Evolutionary conservation across 2,888 invertebrate species (phyloP), one percentile per base, ranked within the genome.

Genomic region (Achlya flavicornis): DNA sequence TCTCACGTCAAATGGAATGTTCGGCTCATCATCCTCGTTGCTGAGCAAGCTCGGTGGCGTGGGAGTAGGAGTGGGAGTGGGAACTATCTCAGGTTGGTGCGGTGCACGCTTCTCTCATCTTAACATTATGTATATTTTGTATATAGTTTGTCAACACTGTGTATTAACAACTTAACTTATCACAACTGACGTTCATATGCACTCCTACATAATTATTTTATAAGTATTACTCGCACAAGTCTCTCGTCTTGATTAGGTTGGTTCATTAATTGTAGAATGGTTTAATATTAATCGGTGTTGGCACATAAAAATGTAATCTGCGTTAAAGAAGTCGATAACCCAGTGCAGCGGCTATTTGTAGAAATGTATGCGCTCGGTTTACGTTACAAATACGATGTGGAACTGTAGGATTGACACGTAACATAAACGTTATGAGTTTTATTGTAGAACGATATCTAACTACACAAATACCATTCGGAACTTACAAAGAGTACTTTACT

Each of bases 21-120:
- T 97, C 86, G 96, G 96, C 70, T 96, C 97, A 16, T 96, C 96
- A 74, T 95, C 98, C 66, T 98, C 93, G 75, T 83, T 94, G 78
- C 87, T 94, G 80, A 94, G 93, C 88, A 94, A 94, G 85, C 87
- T 94, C 67, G 90, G 94, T 77, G 93, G 93, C 77, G 94, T 94
- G 73, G 92, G 93, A 74, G 48, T 53, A 53, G 48, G 48, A 53
- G 48, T 53, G 48, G 48, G 93, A 77, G 94, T 94, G 73, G 92
- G 93, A 74, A 86, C 91, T 72, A 94, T 94, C 86, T 92, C 93
- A 90, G 94, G 94, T 91, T 81, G 81, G 89, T 90, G 83, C 75
- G 70, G 58, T 64, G 38, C 58, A 46, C 61, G 46, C 61, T 63
- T 63, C 41, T 32, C 10, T 73, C 64, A 72, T 73, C 61, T 57